Evolutionary conservation across 1,140 invertebrate species (phyloP), one percentile per base, ranked within the genome.

Genomic region (Plectrocnemia conspersa): DNA sequence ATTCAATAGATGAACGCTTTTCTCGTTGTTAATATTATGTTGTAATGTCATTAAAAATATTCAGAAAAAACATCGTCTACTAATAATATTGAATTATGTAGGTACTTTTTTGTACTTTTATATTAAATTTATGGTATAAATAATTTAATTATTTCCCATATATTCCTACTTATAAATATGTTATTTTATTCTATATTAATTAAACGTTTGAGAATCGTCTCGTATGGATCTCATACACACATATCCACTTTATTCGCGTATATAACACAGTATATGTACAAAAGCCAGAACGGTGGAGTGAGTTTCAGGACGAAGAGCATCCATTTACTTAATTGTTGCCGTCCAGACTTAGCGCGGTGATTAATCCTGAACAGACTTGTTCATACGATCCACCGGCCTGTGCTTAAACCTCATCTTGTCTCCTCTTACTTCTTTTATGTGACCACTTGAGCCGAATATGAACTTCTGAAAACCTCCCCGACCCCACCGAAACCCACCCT

Each of bases 241-340:
- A 33, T 2, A 33, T 3, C 2, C 32, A 15, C 32, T 33, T n/a
- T n/a, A n/a, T n/a, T n/a, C n/a, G n/a, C 2, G 32, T 13, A 33
- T 33, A 33, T 33, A 11, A 15, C 16, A 15, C 32, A 33, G 16
- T 13, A 33, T 33, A 33, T 29, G n/a, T 33, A 33, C 32, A 33
- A n/a, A n/a, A n/a, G n/a, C n/a, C n/a, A n/a, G n/a, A n/a, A n/a
- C 19, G 18, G 33, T 50, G 32, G 47, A 50, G 40, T 38, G 47
- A 46, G 33, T 36, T 59, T 55, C 57, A 24, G 58, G 58, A 60
- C 41, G 29, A 27, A 45, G 25, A 56, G 57, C 58, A 60, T 60
- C 58, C 58, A 60, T 60, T 60, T 60, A 56, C 47, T 60, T 60
- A 60, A 60, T 60, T 60, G 58, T 54, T 60, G 58, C 58, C 54